Evolutionary conservation across 64 coral and sea anemone genomes (phyloP), one percentile per base, ranked within the genome.

Genomic region (Stylophora pistillata): DNA sequence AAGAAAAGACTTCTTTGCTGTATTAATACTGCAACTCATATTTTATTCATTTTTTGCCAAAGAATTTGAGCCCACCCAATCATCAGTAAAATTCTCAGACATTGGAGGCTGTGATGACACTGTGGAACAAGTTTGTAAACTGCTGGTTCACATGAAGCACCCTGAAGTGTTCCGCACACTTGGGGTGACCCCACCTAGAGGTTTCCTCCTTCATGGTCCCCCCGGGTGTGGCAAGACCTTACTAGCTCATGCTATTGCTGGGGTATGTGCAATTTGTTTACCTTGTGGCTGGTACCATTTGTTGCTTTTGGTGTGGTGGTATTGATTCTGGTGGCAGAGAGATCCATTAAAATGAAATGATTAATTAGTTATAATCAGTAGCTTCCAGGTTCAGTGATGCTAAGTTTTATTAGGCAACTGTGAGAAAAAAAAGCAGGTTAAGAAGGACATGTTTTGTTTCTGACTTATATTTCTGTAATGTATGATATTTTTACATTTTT

Each of bases 191-290:
- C 97, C 97, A 12, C 93, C 97, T 17, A 93, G 84, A 71, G 97
- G 97, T n/a, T 99, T 99, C 81, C 90, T 99, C 23, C 75, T 99
- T 31, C 97, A 99, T 86, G 97, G 97, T 26, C 97, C 97, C 11
- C 97, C 97, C 18, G 97, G 97, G 5, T 99, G 97, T 93, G 97
- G 97, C 32, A 99, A 99, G 79, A 95, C 97, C 41, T 73, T 99
- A 9, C 78, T 99, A 74, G 93, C 97, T 17, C 94, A 95, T 93
- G 97, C 97, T 25, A 91, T 99, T 72, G 97, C 97, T 57, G 97
- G 97, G 81, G 95, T 96, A 93, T 13, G 91, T 90, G 23, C 31
- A 33, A 29, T 41, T 25, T 15, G 41, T 21, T 53, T 2, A 18
- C 17, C 0, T 60, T 15, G 11, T 60, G 13, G 13, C 58, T 2